Evolutionary conservation across 2,888 invertebrate species (phyloP).

Genomic region (Tachina fera): DNA sequence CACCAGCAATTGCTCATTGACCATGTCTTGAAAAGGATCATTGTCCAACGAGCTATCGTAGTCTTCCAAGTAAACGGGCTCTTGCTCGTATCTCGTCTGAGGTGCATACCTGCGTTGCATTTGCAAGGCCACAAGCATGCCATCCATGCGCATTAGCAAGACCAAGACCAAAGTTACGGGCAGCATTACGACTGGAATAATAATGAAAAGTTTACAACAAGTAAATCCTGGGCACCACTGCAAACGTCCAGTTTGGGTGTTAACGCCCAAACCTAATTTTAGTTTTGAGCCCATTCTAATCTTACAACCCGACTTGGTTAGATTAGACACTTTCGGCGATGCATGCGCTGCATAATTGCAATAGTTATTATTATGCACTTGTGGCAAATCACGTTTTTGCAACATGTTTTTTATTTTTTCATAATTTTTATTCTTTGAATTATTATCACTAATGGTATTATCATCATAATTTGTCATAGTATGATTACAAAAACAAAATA

Average conservation of each 20-base stretch:
- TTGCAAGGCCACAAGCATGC: slow-evolving; percentile 79
- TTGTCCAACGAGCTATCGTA: slow-evolving; percentile 73
- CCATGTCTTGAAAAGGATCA: slow-evolving; percentile 72
- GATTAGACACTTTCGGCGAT: slow-evolving; percentile 19
- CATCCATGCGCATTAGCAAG: slow-evolving; percentile 80
- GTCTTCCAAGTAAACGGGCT: slow-evolving; percentile 72
- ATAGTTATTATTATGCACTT: slow-evolving; percentile 74
- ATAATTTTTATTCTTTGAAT: slow-evolving; percentile 14
- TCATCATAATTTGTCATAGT: slow-evolving; percentile 49
- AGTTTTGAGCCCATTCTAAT: slow-evolving; percentile 67
- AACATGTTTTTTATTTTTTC: slow-evolving; percentile 50
- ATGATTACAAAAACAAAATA: not conserved
- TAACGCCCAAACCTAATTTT: slow-evolving; percentile 80
- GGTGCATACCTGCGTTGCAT: slow-evolving; percentile 73
- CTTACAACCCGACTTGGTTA: slow-evolving; percentile 24
- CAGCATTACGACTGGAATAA: slow-evolving; percentile 82
- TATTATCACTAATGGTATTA: not conserved
- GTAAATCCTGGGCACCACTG: slow-evolving; percentile 83
- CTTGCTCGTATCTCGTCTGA: slow-evolving; percentile 58
- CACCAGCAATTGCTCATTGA: slow-evolving; percentile 72
- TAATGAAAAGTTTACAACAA: slow-evolving; percentile 81
- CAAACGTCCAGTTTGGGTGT: slow-evolving; percentile 81
- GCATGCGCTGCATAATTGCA: slow-evolving; percentile 22
- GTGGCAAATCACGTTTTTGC: slow-evolving; percentile 73
- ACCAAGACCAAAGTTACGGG: slow-evolving; percentile 80